A percentile compares a stretch with the other conserved stretches of the same genome.
Evolutionary conservation across 2,113 vertebrate species (phyloP).

Genomic region (Sander lucioperca): DNA sequence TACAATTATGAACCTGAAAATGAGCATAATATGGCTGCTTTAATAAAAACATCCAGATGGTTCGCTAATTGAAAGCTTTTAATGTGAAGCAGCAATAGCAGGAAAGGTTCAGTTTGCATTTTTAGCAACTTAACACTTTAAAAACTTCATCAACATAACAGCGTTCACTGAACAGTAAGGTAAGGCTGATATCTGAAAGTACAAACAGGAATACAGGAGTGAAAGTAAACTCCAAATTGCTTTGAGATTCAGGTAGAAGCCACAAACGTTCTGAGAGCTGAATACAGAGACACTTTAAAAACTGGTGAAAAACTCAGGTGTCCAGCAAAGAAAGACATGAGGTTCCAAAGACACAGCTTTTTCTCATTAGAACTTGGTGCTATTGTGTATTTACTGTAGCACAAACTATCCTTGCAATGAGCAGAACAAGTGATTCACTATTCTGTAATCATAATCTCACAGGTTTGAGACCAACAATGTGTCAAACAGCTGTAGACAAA

Average conservation of each 20-base stretch:
- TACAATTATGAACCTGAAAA: too few species aligned
- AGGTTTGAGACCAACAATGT: constrained; percentile 21
- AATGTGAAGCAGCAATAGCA: not conserved
- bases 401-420: constrained; percentile 2
- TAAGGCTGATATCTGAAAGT: not conserved
- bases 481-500: constrained; percentile 31
- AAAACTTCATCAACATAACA: too few species aligned
- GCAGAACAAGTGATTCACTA: not conserved
- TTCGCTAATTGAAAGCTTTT: not conserved
- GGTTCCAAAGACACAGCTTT: not conserved
- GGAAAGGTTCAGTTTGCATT: not conserved
- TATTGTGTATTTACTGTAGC: not conserved
- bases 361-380: not conserved
- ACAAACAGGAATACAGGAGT: not conserved
- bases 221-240: not conserved
- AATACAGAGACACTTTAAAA: too few species aligned
- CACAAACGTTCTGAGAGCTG: too few species aligned
- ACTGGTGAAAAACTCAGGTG: too few species aligned
- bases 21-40: too few species aligned
- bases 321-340: too few species aligned
- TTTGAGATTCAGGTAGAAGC: not conserved
- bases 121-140: not conserved
- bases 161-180: not conserved
- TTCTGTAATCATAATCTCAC: constrained; percentile 27
- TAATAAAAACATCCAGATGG: not conserved